Percentiles rank a stretch among this genome's conserved stretches.
These are phyloP conservation scores for Oscheius myriophilus DNA, from an alignment of 2,888 invertebrate species.

Conservation along the genomic window DNA sequence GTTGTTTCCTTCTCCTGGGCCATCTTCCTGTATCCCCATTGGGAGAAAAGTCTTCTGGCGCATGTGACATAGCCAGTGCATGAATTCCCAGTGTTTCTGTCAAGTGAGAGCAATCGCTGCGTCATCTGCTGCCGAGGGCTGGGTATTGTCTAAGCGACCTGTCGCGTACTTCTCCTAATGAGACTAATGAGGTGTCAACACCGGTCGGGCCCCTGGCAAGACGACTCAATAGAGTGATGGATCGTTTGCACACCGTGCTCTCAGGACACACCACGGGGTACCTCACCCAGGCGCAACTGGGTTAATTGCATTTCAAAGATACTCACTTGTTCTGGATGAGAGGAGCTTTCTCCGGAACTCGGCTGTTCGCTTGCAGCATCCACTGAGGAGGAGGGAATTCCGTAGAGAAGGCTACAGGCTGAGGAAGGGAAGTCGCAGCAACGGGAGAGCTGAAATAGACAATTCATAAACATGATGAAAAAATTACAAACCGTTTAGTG, in stretches of 20 bases:
- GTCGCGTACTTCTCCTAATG: neutral
- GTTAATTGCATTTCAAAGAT: neutral
- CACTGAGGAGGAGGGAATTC: constrained; percentile 29
- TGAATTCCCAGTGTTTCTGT: no score
- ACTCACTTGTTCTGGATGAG: constrained; percentile 24
- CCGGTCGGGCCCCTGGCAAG: constrained; percentile 9
- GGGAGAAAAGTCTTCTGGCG: no score
- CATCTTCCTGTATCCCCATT: no score
- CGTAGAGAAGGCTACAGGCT: constrained; percentile 28
- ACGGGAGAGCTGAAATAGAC: constrained; percentile 13
- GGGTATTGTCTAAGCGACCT: no score
- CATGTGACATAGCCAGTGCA: no score
- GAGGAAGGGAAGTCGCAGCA: neutral
- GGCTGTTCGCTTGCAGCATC: constrained; percentile 22
- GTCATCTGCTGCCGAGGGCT: no score
- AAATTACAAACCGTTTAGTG: constrained; percentile 28
- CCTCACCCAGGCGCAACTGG: constrained; percentile 1
- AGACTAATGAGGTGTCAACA: constrained; percentile 27
- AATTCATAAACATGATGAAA: constrained; percentile 8
- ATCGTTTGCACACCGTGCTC: constrained; percentile 19
- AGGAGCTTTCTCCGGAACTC: constrained; percentile 13
- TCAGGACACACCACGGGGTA: constrained; percentile 1
- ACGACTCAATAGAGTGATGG: constrained; percentile 24
- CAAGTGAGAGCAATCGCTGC: no score
- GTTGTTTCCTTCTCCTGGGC: no score